These are phyloP conservation scores for Agrypnia vestita DNA, from an alignment of 1,140 invertebrate species.

Conservation along the genomic window DNA sequence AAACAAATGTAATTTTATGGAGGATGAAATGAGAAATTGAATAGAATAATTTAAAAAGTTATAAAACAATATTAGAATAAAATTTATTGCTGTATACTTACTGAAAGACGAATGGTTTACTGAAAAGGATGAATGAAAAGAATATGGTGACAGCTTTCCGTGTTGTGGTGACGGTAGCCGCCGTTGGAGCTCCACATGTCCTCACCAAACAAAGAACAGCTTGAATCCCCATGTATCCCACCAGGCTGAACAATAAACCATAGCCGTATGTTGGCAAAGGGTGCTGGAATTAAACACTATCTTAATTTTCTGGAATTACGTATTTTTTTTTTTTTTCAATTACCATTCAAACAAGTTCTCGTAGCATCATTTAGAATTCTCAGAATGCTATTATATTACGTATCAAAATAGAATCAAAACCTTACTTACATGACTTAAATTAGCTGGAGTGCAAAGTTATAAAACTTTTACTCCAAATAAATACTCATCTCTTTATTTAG, in stretches of 20 bases:
- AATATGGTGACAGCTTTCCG: conserved; percentile 94
- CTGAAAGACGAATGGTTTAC: conserved; percentile 95
- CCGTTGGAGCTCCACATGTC: conserved; percentile 90
- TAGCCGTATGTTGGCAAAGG: conserved; percentile 88
- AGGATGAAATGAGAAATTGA: background rate
- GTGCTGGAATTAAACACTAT: conserved; percentile 73
- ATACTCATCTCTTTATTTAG: no score
- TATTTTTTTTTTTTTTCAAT: no score
- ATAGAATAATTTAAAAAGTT: background rate
- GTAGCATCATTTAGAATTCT: no score
- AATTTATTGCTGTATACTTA: conserved; percentile 75
- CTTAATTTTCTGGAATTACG: background rate
- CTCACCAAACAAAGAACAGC: conserved; percentile 91
- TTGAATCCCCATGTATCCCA: conserved; percentile 94
- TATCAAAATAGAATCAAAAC: no score
- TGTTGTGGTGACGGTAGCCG: conserved; percentile 91
- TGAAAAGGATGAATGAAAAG: conserved; percentile 94
- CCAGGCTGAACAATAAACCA: conserved; percentile 88
- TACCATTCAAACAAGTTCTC: no score
- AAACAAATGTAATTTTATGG: conserved; percentile 20
- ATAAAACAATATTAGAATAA: conserved; percentile 22
- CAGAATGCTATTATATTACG: no score
- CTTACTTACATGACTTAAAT: no score
- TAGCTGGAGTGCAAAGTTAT: no score
- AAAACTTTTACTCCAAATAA: no score